A percentile compares a stretch with the other conserved stretches of the same genome.
Conservation (phyloP, 2,888 invertebrate species). For the Noctua fimbriata region DNA sequence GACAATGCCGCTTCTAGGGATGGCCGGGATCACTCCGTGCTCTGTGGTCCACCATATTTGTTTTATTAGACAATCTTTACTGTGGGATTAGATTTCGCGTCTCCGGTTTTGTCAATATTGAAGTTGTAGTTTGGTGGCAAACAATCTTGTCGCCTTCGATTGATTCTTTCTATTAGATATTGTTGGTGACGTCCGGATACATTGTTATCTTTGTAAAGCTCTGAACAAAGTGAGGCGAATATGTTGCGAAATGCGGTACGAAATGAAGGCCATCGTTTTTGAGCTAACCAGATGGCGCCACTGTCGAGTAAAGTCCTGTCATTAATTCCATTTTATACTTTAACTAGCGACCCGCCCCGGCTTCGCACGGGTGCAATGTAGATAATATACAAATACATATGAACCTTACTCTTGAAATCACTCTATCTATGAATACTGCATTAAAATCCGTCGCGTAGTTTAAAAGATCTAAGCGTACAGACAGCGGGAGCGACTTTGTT, state of each 20-base stretch:
- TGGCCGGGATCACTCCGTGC: background rate
- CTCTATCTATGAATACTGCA: too few relatives aligned
- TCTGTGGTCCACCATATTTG: slow-evolving; percentile 31
- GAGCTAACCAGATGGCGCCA: too few relatives aligned
- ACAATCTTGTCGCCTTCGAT: slow-evolving; percentile 12
- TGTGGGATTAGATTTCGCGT: slow-evolving; percentile 32
- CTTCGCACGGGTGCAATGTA: too few relatives aligned
- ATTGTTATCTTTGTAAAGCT: background rate
- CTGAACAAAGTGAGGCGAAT: background rate
- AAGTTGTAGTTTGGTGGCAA: slow-evolving; percentile 16
- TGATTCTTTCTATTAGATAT: slow-evolving; percentile 23
- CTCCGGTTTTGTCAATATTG: slow-evolving; percentile 41
- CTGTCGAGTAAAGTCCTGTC: too few relatives aligned
- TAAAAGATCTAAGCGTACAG: too few relatives aligned
- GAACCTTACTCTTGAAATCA: too few relatives aligned
- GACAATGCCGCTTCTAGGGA: background rate
- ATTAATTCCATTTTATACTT: too few relatives aligned
- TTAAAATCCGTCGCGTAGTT: too few relatives aligned
- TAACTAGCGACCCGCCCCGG: too few relatives aligned
- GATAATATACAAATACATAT: too few relatives aligned
- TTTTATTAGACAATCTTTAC: slow-evolving; percentile 38
- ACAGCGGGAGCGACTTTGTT: too few relatives aligned
- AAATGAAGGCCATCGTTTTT: background rate
- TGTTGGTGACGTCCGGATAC: background rate
- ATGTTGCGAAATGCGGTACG: background rate